These are phyloP conservation scores for Pseudanteris insignis DNA, from an alignment of 2,888 invertebrate species.

Conservation along the genomic window DNA sequence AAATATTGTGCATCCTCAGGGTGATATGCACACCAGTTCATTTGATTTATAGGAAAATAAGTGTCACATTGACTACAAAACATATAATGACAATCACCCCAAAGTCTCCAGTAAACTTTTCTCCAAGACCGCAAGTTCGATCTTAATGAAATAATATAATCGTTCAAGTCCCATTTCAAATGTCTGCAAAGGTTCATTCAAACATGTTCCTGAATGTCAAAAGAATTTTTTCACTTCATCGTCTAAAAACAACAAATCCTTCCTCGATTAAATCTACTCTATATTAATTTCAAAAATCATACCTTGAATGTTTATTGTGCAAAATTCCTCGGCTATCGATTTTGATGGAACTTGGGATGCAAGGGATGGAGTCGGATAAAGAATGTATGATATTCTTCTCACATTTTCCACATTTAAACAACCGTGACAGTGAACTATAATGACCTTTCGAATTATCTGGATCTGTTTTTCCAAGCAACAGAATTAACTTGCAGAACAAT, in stretches of 20 bases:
- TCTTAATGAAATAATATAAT: slow-evolving; percentile 80
- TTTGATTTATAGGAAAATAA: slow-evolving; percentile 79
- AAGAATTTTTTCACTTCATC: slow-evolving; percentile 13
- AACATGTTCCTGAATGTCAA: slow-evolving; percentile 27
- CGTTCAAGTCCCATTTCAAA: slow-evolving; percentile 81
- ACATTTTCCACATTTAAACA: slow-evolving; percentile 82
- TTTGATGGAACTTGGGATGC: slow-evolving; percentile 76
- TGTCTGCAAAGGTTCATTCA: slow-evolving; percentile 69
- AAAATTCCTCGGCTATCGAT: slow-evolving; percentile 79
- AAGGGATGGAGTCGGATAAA: slow-evolving; percentile 77
- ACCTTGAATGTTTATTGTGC: slow-evolving; percentile 77
- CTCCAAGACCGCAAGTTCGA: slow-evolving; percentile 87
- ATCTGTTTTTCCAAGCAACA: slow-evolving; percentile 78
- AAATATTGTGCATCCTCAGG: slow-evolving; percentile 81
- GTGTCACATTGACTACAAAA: slow-evolving; percentile 82
- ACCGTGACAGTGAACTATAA: slow-evolving; percentile 79
- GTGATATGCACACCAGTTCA: slow-evolving; percentile 85
- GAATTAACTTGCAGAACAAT: slow-evolving; percentile 83
- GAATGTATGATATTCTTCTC: slow-evolving; percentile 77
- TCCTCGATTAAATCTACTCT: not conserved
- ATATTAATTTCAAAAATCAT: slow-evolving; percentile 22
- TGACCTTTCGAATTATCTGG: slow-evolving; percentile 83
- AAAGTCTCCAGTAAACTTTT: slow-evolving; percentile 91
- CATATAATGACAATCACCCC: slow-evolving; percentile 91
- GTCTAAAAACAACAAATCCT: not conserved